Conservation (phyloP, 1,140 invertebrate species). For the Antheraea mylitta region DNA sequence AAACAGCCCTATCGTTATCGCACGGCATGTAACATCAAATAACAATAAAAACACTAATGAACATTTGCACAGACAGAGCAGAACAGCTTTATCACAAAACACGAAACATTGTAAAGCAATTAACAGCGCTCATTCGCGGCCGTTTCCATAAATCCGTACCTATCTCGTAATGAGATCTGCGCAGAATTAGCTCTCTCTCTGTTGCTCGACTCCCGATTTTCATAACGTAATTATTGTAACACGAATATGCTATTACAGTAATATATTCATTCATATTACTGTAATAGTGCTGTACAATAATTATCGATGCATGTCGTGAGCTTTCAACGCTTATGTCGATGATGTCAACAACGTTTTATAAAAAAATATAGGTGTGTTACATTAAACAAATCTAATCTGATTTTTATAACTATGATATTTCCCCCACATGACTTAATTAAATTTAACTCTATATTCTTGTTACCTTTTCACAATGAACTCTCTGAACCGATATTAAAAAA, state of each 20-base stretch:
- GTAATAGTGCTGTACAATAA: not conserved
- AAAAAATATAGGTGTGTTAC: too few relatives aligned
- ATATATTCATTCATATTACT: conserved; percentile 11
- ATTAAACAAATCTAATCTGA: too few relatives aligned
- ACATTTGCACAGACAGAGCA: not conserved
- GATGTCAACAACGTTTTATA: not conserved
- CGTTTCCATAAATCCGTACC: conserved; percentile 24
- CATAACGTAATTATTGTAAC: conserved; percentile 25
- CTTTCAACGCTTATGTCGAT: not conserved
- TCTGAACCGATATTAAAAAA: too few relatives aligned
- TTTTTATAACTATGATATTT: too few relatives aligned
- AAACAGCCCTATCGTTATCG: too few relatives aligned
- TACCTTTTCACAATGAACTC: too few relatives aligned
- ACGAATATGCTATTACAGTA: conserved; percentile 9
- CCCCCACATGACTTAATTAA: not conserved
- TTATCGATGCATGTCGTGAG: not conserved
- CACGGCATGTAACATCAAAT: not conserved
- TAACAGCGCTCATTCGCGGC: conserved; percentile 21
- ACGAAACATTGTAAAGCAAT: conserved; percentile 24
- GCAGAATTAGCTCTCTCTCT: conserved; percentile 22
- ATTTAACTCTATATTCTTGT: not conserved
- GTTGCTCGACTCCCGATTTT: conserved; percentile 20
- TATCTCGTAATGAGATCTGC: conserved; percentile 28
- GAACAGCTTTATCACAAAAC: conserved; percentile 19
- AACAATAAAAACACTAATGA: conserved; percentile 1